Evolutionary conservation across 2,888 invertebrate species (phyloP).

Genomic region (Eristalis arbustorum): DNA sequence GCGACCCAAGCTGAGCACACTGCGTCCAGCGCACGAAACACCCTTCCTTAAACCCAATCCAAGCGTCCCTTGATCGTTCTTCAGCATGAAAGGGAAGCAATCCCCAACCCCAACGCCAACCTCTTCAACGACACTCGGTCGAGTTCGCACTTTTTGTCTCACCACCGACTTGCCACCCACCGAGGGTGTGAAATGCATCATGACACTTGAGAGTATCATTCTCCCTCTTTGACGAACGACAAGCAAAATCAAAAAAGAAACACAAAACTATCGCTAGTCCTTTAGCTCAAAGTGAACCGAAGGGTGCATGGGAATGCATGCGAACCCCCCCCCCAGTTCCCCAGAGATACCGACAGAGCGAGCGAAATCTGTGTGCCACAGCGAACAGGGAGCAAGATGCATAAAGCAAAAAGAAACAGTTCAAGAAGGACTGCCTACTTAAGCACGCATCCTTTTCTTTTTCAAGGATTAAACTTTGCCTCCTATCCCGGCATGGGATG

Average conservation of each 20-base stretch:
- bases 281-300: slow-evolving; percentile 53
- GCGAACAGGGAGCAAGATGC: neutral
- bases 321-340: slow-evolving; percentile 57
- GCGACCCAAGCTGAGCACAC: no score
- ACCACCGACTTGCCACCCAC: neutral
- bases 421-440: slow-evolving; percentile 75
- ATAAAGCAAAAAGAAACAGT: slow-evolving; percentile 33
- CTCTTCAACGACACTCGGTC: no score
- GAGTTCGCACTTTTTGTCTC: slow-evolving; percentile 40
- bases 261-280: slow-evolving; percentile 61
- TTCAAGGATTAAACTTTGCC: slow-evolving; percentile 62
- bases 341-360: neutral
- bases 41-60: no score
- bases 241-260: neutral
- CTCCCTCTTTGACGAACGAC: neutral
- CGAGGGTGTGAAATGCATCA: slow-evolving; percentile 28
- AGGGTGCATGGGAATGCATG: slow-evolving; percentile 50
- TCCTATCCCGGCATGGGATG: slow-evolving; percentile 35
- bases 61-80: no score
- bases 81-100: no score
- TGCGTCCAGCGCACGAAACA: no score
- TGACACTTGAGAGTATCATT: slow-evolving; percentile 39
- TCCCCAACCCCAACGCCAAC: no score
- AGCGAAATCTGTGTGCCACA: neutral
- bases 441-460: slow-evolving; percentile 76